Evolutionary conservation across 1,140 invertebrate genomes (phyloP).

Genomic region (Gryon sp.): DNA sequence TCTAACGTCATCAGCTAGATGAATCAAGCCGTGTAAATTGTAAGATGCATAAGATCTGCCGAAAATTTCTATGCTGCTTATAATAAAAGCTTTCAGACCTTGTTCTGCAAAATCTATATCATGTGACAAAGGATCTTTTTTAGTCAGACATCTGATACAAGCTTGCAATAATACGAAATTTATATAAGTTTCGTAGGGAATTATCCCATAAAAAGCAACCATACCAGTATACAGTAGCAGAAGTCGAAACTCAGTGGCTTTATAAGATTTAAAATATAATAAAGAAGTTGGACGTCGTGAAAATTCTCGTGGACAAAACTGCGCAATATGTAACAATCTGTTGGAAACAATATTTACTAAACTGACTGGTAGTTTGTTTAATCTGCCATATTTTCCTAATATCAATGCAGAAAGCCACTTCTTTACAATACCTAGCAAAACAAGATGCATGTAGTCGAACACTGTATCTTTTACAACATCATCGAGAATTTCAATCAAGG

Average conservation of each 20-base stretch:
- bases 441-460: slow-evolving; percentile 61
- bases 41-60: slow-evolving; percentile 39
- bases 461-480: slow-evolving; percentile 35
- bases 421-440: slow-evolving; percentile 45
- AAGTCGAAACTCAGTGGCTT: slow-evolving; percentile 57
- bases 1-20: slow-evolving; percentile 35
- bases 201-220: slow-evolving; percentile 37
- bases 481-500: slow-evolving; percentile 35
- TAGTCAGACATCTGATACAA: slow-evolving; percentile 28
- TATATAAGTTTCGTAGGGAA: slow-evolving; percentile 21
- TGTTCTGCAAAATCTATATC: slow-evolving; percentile 24
- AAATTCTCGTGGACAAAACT: slow-evolving; percentile 47
- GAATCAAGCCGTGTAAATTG: slow-evolving; percentile 40
- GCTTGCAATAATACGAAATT: slow-evolving; percentile 41
- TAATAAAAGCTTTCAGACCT: slow-evolving; percentile 22
- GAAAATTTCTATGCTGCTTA: slow-evolving; percentile 12
- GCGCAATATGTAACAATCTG: not conserved
- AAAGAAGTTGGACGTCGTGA: slow-evolving; percentile 19
- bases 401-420: slow-evolving; percentile 15
- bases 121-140: not conserved
- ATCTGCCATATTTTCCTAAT: slow-evolving; percentile 12
- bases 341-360: slow-evolving; percentile 1
- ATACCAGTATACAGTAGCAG: slow-evolving; percentile 52
- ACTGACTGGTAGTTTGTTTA: slow-evolving; percentile 5
- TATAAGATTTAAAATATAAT: slow-evolving; percentile 19